Evolutionary conservation across 2,888 invertebrate genomes (phyloP).

Genomic region (Dinocampus coccinellae): DNA sequence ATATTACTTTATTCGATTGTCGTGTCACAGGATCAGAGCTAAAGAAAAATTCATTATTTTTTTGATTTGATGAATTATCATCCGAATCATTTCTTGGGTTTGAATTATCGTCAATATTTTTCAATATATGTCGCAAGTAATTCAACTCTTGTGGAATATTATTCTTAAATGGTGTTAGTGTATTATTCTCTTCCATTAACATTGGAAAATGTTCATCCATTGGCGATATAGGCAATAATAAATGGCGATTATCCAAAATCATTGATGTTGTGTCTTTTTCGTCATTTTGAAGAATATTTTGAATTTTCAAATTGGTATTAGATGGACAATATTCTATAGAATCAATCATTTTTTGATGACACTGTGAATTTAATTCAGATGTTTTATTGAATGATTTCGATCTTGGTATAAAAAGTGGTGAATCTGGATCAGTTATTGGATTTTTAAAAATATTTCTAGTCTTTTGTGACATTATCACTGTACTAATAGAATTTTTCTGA

Average conservation of each 20-base stretch:
- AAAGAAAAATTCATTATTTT: conserved; percentile 9
- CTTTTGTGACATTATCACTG: background rate
- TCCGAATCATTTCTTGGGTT: background rate
- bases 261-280: background rate
- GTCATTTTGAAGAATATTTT: background rate
- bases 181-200: background rate
- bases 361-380: background rate
- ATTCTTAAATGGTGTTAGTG: background rate
- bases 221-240: background rate
- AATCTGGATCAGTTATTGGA: conserved; percentile 22
- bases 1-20: background rate
- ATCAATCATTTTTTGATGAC: background rate
- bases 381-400: background rate
- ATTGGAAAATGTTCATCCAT: background rate
- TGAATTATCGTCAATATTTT: conserved; percentile 11
- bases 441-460: conserved; percentile 11
- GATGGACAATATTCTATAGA: background rate
- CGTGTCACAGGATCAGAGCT: conserved; percentile 12
- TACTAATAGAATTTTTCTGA: background rate
- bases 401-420: conserved; percentile 23
- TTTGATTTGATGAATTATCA: background rate
- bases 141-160: conserved; percentile 20
- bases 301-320: background rate
- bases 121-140: conserved; percentile 28
- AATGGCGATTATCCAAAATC: background rate